phyloP scores from a whole-genome alignment of 2,113 vertebrate species.

The Protobothrops flavoviridis region DNA sequence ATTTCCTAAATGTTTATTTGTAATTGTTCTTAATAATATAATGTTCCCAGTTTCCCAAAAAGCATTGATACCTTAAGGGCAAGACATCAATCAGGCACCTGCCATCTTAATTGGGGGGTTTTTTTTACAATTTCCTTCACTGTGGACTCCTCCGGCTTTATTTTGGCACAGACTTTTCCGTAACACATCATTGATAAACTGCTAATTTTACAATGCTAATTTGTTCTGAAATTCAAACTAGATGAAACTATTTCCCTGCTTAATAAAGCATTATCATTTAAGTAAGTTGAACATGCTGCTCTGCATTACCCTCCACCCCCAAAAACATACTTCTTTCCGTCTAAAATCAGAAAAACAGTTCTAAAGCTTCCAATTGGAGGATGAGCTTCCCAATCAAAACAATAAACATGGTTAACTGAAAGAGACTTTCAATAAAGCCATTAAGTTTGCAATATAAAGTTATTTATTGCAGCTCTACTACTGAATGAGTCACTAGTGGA shows the following conservation, averaged over 20 bases:
- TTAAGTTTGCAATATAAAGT: background rate
- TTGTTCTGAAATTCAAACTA: background rate
- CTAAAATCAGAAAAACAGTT: background rate
- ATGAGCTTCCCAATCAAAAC: background rate
- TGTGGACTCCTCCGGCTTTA: background rate
- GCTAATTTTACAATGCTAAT: background rate
- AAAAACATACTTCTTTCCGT: background rate
- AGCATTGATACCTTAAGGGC: background rate
- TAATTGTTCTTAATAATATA: background rate
- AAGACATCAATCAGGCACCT: background rate
- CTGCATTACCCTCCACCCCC: background rate
- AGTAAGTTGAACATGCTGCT: background rate
- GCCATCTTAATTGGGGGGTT: background rate
- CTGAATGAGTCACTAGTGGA: background rate
- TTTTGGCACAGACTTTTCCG: background rate
- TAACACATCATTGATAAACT: background rate
- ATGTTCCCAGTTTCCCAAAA: background rate
- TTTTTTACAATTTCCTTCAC: background rate
- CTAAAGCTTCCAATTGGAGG: background rate
- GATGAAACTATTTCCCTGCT: background rate
- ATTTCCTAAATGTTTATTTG: background rate
- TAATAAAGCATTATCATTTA: background rate
- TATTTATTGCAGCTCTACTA: background rate
- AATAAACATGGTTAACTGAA: background rate
- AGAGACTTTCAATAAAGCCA: background rate